Evolutionary conservation across 2,113 vertebrate genomes (phyloP).

Genomic region (Rhinogobius similis): DNA sequence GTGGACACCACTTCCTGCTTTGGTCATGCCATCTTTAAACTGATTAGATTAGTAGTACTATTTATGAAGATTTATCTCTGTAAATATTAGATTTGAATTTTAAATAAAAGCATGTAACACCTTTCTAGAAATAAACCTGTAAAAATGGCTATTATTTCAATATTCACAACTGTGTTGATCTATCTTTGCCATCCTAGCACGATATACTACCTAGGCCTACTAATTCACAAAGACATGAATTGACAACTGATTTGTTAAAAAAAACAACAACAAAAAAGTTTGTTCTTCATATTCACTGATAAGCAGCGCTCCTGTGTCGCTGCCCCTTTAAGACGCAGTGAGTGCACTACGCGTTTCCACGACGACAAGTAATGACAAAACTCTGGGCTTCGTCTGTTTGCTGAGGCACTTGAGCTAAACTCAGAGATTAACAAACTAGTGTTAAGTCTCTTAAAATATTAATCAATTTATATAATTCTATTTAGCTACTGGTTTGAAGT

Average conservation of each 20-base stretch:
- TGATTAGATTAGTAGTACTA: conserved; percentile 54
- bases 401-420: conserved; percentile 11
- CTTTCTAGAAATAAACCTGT: conserved; percentile 71
- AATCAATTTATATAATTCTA: neutral
- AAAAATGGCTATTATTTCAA: conserved; percentile 42
- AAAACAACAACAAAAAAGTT: too few species aligned
- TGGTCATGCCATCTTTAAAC: conserved; percentile 51
- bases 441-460: neutral
- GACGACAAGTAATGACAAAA: conserved; percentile 68
- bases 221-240: too few species aligned
- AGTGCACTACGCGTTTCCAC: conserved; percentile 59
- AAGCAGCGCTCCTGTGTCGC: neutral
- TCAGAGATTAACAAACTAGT: neutral
- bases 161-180: neutral
- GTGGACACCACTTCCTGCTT: conserved; percentile 20
- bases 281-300: too few species aligned
- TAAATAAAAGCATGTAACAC: conserved; percentile 66
- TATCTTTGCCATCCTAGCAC: neutral
- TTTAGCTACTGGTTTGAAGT: neutral
- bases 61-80: conserved; percentile 70
- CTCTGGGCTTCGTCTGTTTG: conserved; percentile 12
- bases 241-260: too few species aligned
- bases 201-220: neutral
- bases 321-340: conserved; percentile 71
- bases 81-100: conserved; percentile 75